Conservation (phyloP, 2,797 vertebrate species). For the Neoniphon sammara region DNA sequence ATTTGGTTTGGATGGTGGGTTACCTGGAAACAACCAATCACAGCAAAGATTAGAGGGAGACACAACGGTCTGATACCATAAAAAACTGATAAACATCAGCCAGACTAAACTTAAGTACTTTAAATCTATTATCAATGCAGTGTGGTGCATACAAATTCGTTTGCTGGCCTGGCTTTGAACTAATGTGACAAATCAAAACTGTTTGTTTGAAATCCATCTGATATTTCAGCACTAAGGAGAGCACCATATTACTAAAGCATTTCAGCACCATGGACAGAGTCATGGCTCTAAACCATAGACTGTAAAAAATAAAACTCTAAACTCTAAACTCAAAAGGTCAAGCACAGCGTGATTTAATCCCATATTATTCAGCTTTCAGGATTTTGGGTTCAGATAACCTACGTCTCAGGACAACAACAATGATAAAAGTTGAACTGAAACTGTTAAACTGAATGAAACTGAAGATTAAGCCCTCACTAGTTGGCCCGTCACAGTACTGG, state of each 20-base stretch:
- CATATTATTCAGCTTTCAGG: too few species aligned
- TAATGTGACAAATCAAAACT: conserved; percentile 29
- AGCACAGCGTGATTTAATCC: too few species aligned
- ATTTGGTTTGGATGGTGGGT: conserved; percentile 87
- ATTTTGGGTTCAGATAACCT: too few species aligned
- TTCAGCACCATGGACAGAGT: neutral
- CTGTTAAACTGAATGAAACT: too few species aligned
- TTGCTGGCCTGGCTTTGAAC: conserved; percentile 57
- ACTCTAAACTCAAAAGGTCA: too few species aligned
- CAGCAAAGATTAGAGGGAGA: conserved; percentile 70
- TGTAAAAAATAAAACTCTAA: too few species aligned
- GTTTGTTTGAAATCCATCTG: neutral
- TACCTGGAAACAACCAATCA: conserved; percentile 90
- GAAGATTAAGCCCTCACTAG: too few species aligned
- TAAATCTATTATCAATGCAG: conserved; percentile 19
- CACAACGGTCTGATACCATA: neutral
- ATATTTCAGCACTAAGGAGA: neutral
- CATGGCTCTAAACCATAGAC: too few species aligned
- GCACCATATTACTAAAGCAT: neutral
- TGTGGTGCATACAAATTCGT: conserved; percentile 2
- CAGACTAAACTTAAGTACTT: conserved; percentile 21
- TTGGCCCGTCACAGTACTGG: too few species aligned
- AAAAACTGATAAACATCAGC: neutral
- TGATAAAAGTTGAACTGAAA: too few species aligned
- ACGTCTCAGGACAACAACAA: too few species aligned